These are phyloP conservation scores for Nesoenas mayeri DNA, from an alignment of 2,113 vertebrate genomes.

Conservation along the genomic window DNA sequence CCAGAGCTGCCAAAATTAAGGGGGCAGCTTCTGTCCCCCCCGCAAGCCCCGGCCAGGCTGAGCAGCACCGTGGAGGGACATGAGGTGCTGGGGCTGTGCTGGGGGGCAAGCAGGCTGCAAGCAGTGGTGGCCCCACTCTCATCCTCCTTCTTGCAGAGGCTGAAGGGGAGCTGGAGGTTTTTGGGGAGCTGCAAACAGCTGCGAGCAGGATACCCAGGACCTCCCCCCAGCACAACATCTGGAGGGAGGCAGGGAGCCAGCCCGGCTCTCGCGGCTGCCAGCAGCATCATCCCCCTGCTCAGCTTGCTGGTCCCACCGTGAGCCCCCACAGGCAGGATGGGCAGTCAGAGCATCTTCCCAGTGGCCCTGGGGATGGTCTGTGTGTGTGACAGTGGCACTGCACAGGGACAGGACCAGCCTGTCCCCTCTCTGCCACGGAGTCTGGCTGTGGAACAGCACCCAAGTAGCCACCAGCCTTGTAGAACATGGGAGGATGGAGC, in stretches of 20 bases:
- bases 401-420: accelerated
- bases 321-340: background rate
- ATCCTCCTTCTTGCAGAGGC: background rate
- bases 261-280: background rate
- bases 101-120: background rate
- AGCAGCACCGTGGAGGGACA: background rate
- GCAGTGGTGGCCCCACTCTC: background rate
- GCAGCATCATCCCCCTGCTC: background rate
- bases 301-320: background rate
- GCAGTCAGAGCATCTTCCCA: background rate
- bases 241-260: background rate
- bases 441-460: background rate
- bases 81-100: background rate
- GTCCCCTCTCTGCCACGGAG: background rate
- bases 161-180: background rate
- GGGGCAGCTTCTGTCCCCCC: background rate
- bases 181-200: background rate
- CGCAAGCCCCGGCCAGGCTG: background rate
- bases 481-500: background rate
- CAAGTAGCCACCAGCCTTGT: background rate
- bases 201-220: background rate
- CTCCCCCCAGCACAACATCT: background rate
- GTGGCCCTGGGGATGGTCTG: background rate
- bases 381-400: background rate
- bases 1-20: background rate